Percentiles rank a stretch among this genome's conserved stretches.
Evolutionary conservation across 1,140 invertebrate genomes (phyloP).

Genomic region (Neodiprion fabricii): DNA sequence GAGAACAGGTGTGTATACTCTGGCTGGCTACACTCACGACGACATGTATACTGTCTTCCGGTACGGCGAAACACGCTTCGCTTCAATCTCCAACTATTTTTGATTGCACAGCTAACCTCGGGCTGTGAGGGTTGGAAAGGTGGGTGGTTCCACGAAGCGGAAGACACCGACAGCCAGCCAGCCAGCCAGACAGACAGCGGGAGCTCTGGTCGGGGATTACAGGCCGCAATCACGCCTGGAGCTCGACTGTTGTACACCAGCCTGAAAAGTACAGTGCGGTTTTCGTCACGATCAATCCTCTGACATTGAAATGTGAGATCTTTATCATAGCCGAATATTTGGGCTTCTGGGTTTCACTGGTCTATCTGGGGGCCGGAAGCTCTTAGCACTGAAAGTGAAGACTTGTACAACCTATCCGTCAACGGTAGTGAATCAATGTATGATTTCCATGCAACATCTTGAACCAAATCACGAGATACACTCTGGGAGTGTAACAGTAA

Average conservation of each 20-base stretch:
- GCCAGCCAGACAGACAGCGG: background rate
- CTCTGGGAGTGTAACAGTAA: too few relatives aligned
- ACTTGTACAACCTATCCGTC: too few relatives aligned
- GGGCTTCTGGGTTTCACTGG: too few relatives aligned
- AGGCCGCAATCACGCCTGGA: conserved; percentile 9
- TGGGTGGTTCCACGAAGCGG: background rate
- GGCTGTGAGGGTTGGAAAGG: conserved; percentile 1
- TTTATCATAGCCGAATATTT: too few relatives aligned
- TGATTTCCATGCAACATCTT: too few relatives aligned
- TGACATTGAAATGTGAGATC: background rate
- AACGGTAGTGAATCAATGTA: too few relatives aligned
- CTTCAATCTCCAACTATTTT: conserved; percentile 12
- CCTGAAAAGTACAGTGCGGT: background rate
- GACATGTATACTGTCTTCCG: too few relatives aligned
- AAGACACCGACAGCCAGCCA: background rate
- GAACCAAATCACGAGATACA: too few relatives aligned
- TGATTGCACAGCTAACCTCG: conserved; percentile 11
- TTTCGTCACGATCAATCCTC: background rate
- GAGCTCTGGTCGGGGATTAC: background rate
- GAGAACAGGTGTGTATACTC: background rate
- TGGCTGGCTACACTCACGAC: too few relatives aligned
- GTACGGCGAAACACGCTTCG: background rate
- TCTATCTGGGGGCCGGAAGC: too few relatives aligned
- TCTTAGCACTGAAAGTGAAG: too few relatives aligned
- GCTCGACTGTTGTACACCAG: background rate